Evolutionary conservation across 2,797 vertebrate genomes (phyloP), one percentile per base, ranked within the genome.

Genomic region (Labroides dimidiatus): DNA sequence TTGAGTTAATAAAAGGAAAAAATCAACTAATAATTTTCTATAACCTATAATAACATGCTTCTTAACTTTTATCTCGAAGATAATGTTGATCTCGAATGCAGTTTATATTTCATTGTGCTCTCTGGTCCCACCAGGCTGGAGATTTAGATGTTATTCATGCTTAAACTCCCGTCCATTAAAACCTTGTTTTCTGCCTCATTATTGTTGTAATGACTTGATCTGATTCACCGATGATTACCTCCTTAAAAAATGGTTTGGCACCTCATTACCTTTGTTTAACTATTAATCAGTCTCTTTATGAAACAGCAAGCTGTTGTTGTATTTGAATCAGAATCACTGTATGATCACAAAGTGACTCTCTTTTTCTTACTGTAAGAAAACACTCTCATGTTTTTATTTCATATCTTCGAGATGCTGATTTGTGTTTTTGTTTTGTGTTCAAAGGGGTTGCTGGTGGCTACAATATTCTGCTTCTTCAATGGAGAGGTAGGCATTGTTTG

Each of bases 401-500:
- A 14, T 43, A 17, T 2, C 4, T 17, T 17, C 16, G 10, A 45
- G 9, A 23, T 48, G 15, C 57, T 30, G 44, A 71, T 19, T 41
- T 36, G 7, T 70, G 3, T 59, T 1, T 9, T 64, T 67, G 9
- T 79, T 68, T 70, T 33, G 78, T 52, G 80, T 67, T 77, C 77
- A 63, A 67, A 99, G 98, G 98, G 98, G 48, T 95, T 99, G 84
- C 95, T 99, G 69, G 98, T 99, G 73, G 95, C 98, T 37, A 95
- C 95, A 13, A 99, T 99, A 93, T 99, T 99, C 93, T 99, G 98
- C 91, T 99, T 99, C 93, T 99, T 96, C 93, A 99, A 99, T 54
- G 95, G 96, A 21, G 96, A 99, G 95, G 98, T 99, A 94, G 95
- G 84, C 9, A 5, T 21, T 15, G 8, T 30, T 37, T 33, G 23